Conservation (phyloP, 2,888 invertebrate genomes). For the Sicus ferrugineus region DNA sequence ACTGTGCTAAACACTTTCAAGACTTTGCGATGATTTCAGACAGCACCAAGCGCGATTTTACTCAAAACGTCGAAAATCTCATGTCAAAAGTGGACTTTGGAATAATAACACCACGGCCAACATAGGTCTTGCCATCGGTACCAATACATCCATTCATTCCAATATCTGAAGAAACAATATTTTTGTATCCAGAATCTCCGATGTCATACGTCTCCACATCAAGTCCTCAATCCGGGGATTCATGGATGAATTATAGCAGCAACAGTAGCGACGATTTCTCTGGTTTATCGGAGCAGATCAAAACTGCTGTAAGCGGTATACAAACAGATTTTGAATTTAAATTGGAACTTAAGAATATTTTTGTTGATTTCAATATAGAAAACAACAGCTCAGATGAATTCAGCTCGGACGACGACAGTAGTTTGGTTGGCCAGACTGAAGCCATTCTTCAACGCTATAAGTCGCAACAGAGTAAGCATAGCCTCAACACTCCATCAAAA, state of each 20-base stretch:
- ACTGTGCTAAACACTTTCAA: slow-evolving; percentile 68
- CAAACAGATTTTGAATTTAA: slow-evolving; percentile 52
- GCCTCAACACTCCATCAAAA: slow-evolving; percentile 49
- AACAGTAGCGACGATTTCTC: slow-evolving; percentile 72
- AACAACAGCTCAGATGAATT: slow-evolving; percentile 67
- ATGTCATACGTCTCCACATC: slow-evolving; percentile 69
- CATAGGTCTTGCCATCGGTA: slow-evolving; percentile 37
- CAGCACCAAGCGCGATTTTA: slow-evolving; percentile 31
- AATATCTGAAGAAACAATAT: slow-evolving; percentile 80
- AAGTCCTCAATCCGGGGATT: slow-evolving; percentile 77
- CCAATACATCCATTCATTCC: slow-evolving; percentile 70
- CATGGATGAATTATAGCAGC: slow-evolving; percentile 82
- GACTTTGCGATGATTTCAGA: slow-evolving; percentile 69
- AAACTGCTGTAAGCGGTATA: slow-evolving; percentile 61
- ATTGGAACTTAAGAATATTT: neutral
- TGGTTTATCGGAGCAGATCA: slow-evolving; percentile 63
- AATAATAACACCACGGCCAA: slow-evolving; percentile 54
- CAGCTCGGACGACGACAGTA: slow-evolving; percentile 67
- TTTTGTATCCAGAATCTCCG: slow-evolving; percentile 74
- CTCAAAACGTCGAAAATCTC: slow-evolving; percentile 46
- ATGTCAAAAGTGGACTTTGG: slow-evolving; percentile 40
- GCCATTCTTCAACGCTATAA: slow-evolving; percentile 61
- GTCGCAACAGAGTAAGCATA: slow-evolving; percentile 50
- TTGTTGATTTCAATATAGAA: slow-evolving; percentile 48
- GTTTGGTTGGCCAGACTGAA: slow-evolving; percentile 62